These are phyloP conservation scores for Poeciliopsis paucimaculata DNA, from an alignment of 2,797 vertebrate genomes.

Conservation along the genomic window DNA sequence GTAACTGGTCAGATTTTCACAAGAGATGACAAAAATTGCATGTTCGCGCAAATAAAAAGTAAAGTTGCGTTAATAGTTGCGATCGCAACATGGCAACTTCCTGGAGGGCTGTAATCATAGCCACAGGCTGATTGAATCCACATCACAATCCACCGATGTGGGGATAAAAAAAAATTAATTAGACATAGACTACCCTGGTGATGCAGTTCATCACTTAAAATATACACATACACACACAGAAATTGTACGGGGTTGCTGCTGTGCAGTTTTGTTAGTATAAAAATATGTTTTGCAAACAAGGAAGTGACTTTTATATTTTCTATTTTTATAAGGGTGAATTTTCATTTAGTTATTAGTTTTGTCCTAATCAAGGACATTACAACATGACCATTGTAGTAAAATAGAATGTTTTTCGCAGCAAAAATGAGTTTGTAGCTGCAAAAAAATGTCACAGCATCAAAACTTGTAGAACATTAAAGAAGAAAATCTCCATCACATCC, in stretches of 20 bases:
- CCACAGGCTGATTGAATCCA: not conserved
- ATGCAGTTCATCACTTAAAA: not conserved
- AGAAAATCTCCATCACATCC: not conserved
- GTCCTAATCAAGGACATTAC: no score
- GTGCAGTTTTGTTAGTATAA: not conserved
- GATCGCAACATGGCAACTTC: no score
- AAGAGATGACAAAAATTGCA: no score
- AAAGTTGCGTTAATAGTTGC: no score
- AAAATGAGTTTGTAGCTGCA: not conserved
- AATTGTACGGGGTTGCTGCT: not conserved
- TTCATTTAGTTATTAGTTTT: not conserved
- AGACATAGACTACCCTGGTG: not conserved
- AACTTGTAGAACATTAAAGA: not conserved
- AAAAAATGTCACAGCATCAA: not conserved
- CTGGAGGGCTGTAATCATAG: not conserved
- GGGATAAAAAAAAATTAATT: no score
- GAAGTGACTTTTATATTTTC: not conserved
- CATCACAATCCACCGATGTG: not conserved
- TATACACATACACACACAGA: not conserved
- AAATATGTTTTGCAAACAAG: no score
- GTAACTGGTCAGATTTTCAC: no score
- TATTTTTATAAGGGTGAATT: not conserved
- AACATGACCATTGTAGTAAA: not conserved
- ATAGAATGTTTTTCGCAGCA: not conserved
- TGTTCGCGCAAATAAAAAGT: no score